Evolutionary conservation across 2,797 vertebrate genomes (phyloP), one percentile per base, ranked within the genome.

Genomic region (Amazona ochrocephala): DNA sequence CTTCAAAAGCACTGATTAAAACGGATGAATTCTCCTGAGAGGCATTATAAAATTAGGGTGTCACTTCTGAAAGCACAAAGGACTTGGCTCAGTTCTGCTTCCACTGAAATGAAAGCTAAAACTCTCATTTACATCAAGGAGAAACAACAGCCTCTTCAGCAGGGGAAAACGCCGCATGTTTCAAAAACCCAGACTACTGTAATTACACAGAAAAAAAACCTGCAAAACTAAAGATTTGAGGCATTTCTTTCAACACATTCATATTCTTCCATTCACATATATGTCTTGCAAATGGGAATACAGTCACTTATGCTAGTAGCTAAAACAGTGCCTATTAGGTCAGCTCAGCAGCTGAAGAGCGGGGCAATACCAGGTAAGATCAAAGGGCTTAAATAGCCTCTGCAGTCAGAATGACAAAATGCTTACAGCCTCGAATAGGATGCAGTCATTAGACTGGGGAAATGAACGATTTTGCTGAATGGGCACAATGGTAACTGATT

Each of bases 391-490:
- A 82, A 89, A 87, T 97, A 95, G 96, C 94, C 95, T 97, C 92
- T 70, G 68, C 10, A 92, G 96, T 97, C 97, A 97, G 94, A 94
- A 96, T 95, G 97, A 98, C 97, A 98, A 98, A 98, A 97, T 97
- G 96, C 96, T 96, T 94, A 95, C 87, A 95, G 96, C 94, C 97
- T 97, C 90, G 7, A 96, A 97, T 97, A 97, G 97, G 97, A 98
- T 97, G 97, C 96, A 97, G 97, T 97, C 97, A 97, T 98, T 96
- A 97, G 96, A 94, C 93, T 93, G 94, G 98, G 98, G 98, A 98
- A 98, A 98, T 97, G 96, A 97, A 96, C 67, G 80, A 96, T 97
- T 97, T 97, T 97, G 97, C 98, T 98, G 98, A 98, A 98, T 87
- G 89, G 94, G 94, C 98, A 98, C 97, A 98, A 98, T 92, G 93